Base-by-base conservation (phyloP, 1,140 invertebrate genomes). In the Archegozetes longisetosus region DNA sequence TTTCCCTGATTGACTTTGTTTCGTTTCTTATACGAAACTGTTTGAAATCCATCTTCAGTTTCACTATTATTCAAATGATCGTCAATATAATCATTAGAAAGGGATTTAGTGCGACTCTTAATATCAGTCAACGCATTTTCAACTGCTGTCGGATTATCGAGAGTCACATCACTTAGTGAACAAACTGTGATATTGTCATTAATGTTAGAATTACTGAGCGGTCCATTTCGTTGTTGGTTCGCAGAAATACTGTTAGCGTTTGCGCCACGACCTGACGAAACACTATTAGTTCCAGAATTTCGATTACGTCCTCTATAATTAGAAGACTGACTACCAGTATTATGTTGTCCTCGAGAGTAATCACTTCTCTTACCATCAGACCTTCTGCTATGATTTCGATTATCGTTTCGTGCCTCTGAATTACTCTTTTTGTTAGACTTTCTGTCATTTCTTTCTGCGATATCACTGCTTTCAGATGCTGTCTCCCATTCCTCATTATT, bases 381-480 rank as follows among this genome's bases (percentile, higher is more conserved):
- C 25, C 14, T 55, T 53, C 26, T 28, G 14, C 9, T 52, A 32
- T 68, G 64, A 63, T 69, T 70, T 51, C 68, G 68, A 24, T 69
- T 62, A 62, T 73, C 72, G 65, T 67, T 68, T 6, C n/a, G n/a
- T 4, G n/a, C 20, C 12, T 20, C 49, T 22, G 20, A 51, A 22
- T 22, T 25, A 22, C 20, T 25, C 4, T 20, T 51, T 6, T 54
- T 59, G 32, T 62, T 54, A 46, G 54, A 62, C 56, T 67, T 67
- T n/a, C 50, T 62, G 20, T 66, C 67, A 46, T 60, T 53, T 6
- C 67, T 70, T 32, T 70, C 70, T 13, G 71, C 67, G 29, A 76
- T 67, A 65, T 76, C 76, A 68, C 78, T 79, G 65, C 75, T 78
- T 65, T 79, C 77, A n/a, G 77, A 78, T n/a, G 77, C 77, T 28